phyloP scores from a whole-genome alignment of 2,888 invertebrate genomes.

The Elmis aenea region DNA sequence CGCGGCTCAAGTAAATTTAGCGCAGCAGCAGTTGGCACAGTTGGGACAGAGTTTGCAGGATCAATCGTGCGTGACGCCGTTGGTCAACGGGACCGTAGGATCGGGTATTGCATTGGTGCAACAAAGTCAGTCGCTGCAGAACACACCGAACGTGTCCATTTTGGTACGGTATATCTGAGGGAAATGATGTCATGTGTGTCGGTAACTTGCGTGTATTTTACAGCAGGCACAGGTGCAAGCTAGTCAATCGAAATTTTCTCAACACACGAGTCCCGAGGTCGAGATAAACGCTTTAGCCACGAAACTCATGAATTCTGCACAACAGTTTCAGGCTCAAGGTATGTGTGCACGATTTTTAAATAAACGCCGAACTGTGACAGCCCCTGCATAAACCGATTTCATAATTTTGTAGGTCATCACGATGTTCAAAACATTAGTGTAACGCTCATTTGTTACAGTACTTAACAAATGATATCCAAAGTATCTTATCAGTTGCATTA shows the following conservation, averaged over 20 bases:
- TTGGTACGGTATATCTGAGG: conserved; percentile 52
- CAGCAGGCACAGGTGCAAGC: conserved; percentile 66
- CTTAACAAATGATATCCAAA: too few relatives aligned
- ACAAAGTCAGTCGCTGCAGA: conserved; percentile 47
- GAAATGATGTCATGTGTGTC: too few relatives aligned
- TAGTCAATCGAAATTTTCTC: conserved; percentile 26
- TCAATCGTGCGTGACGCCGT: conserved; percentile 28
- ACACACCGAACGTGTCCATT: conserved; percentile 60
- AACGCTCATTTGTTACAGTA: too few relatives aligned
- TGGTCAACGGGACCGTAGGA: conserved; percentile 44
- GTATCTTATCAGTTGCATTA: too few relatives aligned
- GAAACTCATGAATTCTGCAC: conserved; percentile 76
- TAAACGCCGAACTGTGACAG: too few relatives aligned
- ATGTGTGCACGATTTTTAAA: too few relatives aligned
- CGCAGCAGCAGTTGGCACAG: conserved; percentile 37
- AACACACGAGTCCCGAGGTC: conserved; percentile 49
- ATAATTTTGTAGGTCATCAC: too few relatives aligned
- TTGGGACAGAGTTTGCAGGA: conserved; percentile 32
- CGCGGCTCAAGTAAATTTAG: conserved; percentile 33
- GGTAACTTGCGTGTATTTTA: too few relatives aligned
- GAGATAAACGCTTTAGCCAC: conserved; percentile 75
- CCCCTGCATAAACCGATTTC: too few relatives aligned
- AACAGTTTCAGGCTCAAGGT: conserved; percentile 69
- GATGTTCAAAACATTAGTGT: too few relatives aligned
- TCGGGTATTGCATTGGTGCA: conserved; percentile 49